These are phyloP conservation scores for Drosophila tropicalis DNA, from an alignment of 1,140 invertebrate species.

Conservation along the genomic window DNA sequence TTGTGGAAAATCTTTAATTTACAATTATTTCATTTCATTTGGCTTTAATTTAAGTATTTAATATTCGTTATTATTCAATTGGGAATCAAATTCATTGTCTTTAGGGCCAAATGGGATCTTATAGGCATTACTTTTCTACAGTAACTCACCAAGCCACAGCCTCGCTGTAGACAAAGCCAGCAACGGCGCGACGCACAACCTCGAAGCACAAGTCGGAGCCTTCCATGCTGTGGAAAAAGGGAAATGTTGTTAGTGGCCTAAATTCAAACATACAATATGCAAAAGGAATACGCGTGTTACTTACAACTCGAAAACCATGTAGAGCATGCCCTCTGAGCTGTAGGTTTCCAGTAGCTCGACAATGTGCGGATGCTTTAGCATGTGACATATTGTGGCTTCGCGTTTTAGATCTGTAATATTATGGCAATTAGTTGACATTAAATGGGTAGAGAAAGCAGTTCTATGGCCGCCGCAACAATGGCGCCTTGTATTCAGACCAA, in stretches of 20 bases:
- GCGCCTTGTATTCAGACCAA: background rate
- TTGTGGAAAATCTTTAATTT: too few relatives aligned
- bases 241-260: constrained; percentile 43
- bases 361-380: constrained; percentile 99
- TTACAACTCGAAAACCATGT: constrained; percentile 99
- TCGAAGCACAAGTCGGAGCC: constrained; percentile 99
- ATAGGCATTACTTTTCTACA: background rate
- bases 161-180: constrained; percentile 99
- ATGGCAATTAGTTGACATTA: constrained; percentile 72
- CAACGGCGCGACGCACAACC: constrained; percentile 96
- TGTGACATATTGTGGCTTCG: constrained; percentile 99
- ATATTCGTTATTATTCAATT: background rate
- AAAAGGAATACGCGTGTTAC: constrained; percentile 81
- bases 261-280: constrained; percentile 20
- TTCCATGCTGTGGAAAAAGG: constrained; percentile 92
- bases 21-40: too few relatives aligned
- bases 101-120: background rate
- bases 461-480: constrained; percentile 25
- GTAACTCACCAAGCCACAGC: constrained; percentile 95
- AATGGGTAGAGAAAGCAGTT: constrained; percentile 38
- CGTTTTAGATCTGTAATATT: constrained; percentile 94
- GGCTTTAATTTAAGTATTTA: background rate
- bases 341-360: constrained; percentile 99
- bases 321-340: constrained; percentile 98
- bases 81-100: background rate